phyloP scores from a whole-genome alignment of 2,888 invertebrate genomes.

The Phrixothrix hirtus region DNA sequence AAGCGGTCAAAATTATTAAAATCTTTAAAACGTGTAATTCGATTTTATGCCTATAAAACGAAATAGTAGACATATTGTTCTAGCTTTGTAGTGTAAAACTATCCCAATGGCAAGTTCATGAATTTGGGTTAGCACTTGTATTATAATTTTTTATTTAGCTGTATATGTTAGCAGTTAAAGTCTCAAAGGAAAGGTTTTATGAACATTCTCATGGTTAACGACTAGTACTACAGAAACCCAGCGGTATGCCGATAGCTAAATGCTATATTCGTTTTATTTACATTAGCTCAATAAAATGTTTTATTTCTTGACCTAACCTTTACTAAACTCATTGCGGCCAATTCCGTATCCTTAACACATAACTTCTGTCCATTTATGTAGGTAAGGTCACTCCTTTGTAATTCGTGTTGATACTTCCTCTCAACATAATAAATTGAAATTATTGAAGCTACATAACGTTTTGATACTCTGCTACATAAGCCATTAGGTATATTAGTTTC shows the following conservation, averaged over 20 bases:
- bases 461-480: too few species aligned
- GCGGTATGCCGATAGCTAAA: constrained; percentile 18
- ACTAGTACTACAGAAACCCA: constrained; percentile 20
- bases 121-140: constrained; percentile 8
- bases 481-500: too few species aligned
- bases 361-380: constrained; percentile 16
- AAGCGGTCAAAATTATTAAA: too few species aligned
- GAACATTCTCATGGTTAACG: constrained; percentile 24
- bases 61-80: too few species aligned
- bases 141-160: constrained; percentile 13
- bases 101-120: too few species aligned
- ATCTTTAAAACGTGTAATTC: too few species aligned
- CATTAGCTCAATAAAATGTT: constrained; percentile 25
- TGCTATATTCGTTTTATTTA: constrained; percentile 26
- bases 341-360: constrained; percentile 17
- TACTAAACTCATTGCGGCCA: constrained; percentile 20
- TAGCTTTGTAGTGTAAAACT: too few species aligned
- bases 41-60: too few species aligned
- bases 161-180: constrained; percentile 8
- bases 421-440: too few species aligned
- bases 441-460: too few species aligned
- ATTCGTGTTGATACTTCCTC: too few species aligned
- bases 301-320: constrained; percentile 22
- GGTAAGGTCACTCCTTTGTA: too few species aligned
- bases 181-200: constrained; percentile 22